Base-by-base conservation (phyloP, 2,113 vertebrate genomes). In the Crotalus horridus region DNA sequence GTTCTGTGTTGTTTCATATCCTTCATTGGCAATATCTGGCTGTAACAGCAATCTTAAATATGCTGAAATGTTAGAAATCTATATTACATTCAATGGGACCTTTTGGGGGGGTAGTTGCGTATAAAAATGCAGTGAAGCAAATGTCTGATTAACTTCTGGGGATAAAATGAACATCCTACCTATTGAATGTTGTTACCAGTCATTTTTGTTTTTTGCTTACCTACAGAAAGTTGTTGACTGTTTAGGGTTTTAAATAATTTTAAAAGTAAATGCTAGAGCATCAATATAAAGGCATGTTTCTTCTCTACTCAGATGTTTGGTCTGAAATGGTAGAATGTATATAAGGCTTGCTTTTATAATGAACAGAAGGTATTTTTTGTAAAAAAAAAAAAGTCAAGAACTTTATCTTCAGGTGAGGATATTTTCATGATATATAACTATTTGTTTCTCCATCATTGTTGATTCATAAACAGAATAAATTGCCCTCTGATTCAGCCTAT, bases 321-420 rank as follows among this genome's bases (percentile, higher is more conserved):
- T 91, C 10, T 85, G 89, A 93, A 91, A 87, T 51, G 81, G 43
- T n/a, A 85, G 91, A 15, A 93, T 93, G 43, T 90, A 4, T 95
- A 90, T 3, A 61, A 3, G 61, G 95, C 90, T 29, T 94, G 2
- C 46, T 91, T 3, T 26, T 2, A 89, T n/a, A 93, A 93, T 88
- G 7, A 43, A 90, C 33, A 81, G 1, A 21, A 89, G 85, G 90
- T 20, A 20, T 39, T 33, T 59, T 58, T 58, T 11, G 1, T 4
- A 13, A 12, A 61, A 1, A 0, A 93, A 93, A 93, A 92, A 87
- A n/a, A n/a, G n/a, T n/a, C 12, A 90, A 81, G 21, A 61, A 61
- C 29, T 86, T 93, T 61, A 81, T 86, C 88, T 86, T 43, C 46
- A 89, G 58, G 7, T 33, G 3, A 59, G 23, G 12, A 74, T 69